phyloP scores from a whole-genome alignment of 1,140 invertebrate genomes.

The Hylyphantes graminicola region DNA sequence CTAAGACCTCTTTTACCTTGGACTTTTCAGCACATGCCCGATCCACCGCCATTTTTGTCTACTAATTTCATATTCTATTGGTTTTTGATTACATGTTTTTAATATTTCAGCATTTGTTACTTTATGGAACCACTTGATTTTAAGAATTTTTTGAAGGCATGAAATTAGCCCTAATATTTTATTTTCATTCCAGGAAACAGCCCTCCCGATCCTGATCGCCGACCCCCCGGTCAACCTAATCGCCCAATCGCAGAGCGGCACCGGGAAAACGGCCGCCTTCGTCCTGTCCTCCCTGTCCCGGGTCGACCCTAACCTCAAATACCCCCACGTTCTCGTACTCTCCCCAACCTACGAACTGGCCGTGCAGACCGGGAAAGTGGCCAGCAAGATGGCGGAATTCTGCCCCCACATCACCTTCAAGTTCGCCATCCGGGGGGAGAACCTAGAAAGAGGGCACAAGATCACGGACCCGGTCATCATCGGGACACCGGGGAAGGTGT shows the following conservation, averaged over 20 bases:
- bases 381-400: constrained; percentile 91
- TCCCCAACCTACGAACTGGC: constrained; percentile 79
- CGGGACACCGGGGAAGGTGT: constrained; percentile 80
- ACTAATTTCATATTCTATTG: no score
- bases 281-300: constrained; percentile 96
- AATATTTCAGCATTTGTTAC: no score
- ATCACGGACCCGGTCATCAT: constrained; percentile 94
- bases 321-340: constrained; percentile 73
- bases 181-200: constrained; percentile 79
- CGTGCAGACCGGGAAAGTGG: constrained; percentile 96
- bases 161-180: no score
- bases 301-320: constrained; percentile 81
- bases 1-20: no score
- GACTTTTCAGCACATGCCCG: no score
- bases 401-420: constrained; percentile 90
- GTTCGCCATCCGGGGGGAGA: constrained; percentile 93
- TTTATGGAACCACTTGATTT: no score
- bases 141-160: no score
- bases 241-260: constrained; percentile 98
- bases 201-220: constrained; percentile 89
- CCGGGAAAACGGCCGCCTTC: constrained; percentile 99
- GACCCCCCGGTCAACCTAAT: constrained; percentile 99
- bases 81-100: no score
- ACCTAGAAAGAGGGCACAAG: constrained; percentile 73
- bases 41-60: no score